Percentiles rank a stretch among this genome's conserved stretches.
Conservation (phyloP, 2,888 invertebrate genomes). For the Eilema griseolum region DNA sequence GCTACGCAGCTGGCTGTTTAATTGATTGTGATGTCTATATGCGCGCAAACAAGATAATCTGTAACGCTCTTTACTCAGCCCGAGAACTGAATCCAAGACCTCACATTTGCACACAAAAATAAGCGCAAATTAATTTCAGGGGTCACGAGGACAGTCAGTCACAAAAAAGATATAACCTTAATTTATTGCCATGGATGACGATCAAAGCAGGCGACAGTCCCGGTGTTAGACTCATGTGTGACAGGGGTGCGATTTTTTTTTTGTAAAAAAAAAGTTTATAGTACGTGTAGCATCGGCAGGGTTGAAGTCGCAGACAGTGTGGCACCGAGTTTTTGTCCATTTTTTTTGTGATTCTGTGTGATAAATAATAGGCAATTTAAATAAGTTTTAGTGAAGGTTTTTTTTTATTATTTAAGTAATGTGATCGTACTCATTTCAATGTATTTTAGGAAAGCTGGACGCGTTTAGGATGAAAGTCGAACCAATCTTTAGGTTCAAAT, state of each 20-base stretch:
- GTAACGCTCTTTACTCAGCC: not conserved
- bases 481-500: too few species aligned
- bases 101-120: not conserved
- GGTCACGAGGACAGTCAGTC: not conserved
- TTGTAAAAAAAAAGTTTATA: slow-evolving; percentile 66
- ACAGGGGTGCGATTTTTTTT: slow-evolving; percentile 70
- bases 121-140: not conserved
- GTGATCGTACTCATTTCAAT: not conserved
- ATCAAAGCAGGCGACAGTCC: slow-evolving; percentile 74
- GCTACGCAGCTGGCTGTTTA: not conserved
- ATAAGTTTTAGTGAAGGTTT: not conserved
- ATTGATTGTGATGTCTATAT: not conserved
- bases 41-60: not conserved
- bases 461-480: not conserved
- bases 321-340: slow-evolving; percentile 74
- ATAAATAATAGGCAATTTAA: slow-evolving; percentile 31
- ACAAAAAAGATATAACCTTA: slow-evolving; percentile 50
- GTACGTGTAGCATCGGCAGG: slow-evolving; percentile 51
- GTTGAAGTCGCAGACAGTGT: slow-evolving; percentile 72
- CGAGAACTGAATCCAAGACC: not conserved
- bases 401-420: not conserved
- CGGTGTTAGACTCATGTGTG: slow-evolving; percentile 61
- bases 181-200: slow-evolving; percentile 61
- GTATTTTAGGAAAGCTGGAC: not conserved
- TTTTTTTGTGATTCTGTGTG: slow-evolving; percentile 47